Conservation (phyloP, 2,797 vertebrate species). For the Cuculus canorus region DNA sequence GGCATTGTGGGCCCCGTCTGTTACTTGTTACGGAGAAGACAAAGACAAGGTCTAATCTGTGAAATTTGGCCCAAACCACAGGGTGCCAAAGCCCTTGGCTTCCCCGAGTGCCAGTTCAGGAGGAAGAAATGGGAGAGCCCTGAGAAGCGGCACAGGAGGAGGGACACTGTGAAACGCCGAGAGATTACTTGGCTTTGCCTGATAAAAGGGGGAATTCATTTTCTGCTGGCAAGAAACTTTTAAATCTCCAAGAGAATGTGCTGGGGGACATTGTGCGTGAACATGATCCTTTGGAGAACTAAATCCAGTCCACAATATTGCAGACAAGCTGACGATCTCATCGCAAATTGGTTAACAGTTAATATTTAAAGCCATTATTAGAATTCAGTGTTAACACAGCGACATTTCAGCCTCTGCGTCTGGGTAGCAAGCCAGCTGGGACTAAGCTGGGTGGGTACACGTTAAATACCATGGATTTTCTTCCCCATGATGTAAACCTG, state of each 20-base stretch:
- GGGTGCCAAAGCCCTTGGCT: conserved; percentile 21
- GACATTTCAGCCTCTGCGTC: not conserved
- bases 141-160: conserved; percentile 72
- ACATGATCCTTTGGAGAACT: conserved; percentile 32
- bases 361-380: not conserved
- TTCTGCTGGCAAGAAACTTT: conserved; percentile 47
- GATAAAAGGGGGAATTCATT: conserved; percentile 61
- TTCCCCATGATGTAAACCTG: accelerated
- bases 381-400: not conserved
- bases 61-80: conserved; percentile 53
- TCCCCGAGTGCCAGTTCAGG: conserved; percentile 26
- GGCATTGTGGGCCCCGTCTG: conserved; percentile 26
- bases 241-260: conserved; percentile 64
- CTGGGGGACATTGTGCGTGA: not conserved
- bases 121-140: conserved; percentile 73
- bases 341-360: not conserved
- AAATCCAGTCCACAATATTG: not conserved
- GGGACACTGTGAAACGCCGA: conserved; percentile 57
- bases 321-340: not conserved
- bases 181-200: conserved; percentile 63
- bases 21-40: conserved; percentile 5
- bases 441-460: not conserved
- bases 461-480: not conserved
- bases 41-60: conserved; percentile 56
- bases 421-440: not conserved